Evolutionary conservation across 2,888 invertebrate species (phyloP).

Genomic region (Synergus laeviventris): DNA sequence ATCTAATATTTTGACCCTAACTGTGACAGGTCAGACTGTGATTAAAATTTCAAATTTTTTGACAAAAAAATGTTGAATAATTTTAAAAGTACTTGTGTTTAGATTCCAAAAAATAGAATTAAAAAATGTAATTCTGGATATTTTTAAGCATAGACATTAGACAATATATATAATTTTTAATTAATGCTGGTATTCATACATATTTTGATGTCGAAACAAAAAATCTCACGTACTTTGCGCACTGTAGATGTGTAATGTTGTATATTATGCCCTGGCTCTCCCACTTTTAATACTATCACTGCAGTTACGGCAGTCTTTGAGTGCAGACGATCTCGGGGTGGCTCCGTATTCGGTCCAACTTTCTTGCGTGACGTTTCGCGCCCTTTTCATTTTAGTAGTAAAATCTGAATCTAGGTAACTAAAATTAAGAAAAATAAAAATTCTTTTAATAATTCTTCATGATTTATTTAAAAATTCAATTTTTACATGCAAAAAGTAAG

Average conservation of each 20-base stretch:
- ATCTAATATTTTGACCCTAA: no score
- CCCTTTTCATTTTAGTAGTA: slow-evolving; percentile 30
- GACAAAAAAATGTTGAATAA: no score
- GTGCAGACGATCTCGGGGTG: slow-evolving; percentile 54
- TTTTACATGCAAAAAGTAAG: no score
- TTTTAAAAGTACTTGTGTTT: neutral
- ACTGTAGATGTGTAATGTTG: slow-evolving; percentile 44
- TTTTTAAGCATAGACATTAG: neutral
- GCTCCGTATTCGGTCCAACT: slow-evolving; percentile 36
- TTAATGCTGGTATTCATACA: neutral
- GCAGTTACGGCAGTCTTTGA: slow-evolving; percentile 64
- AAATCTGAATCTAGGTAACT: slow-evolving; percentile 2
- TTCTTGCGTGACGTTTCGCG: slow-evolving; percentile 23
- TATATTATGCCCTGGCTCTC: slow-evolving; percentile 66
- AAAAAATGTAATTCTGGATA: neutral
- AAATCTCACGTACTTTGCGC: slow-evolving; percentile 40
- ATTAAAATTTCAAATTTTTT: no score
- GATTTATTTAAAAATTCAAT: neutral
- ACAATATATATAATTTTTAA: neutral
- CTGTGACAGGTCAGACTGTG: no score
- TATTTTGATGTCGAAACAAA: slow-evolving; percentile 3
- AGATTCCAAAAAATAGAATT: neutral
- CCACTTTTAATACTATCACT: slow-evolving; percentile 69
- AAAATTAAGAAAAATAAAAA: neutral
- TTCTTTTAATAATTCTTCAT: neutral